Percentiles rank a stretch among this genome's conserved stretches.
Conservation (phyloP, 2,888 invertebrate genomes). For the Dolichomitus sp. region DNA sequence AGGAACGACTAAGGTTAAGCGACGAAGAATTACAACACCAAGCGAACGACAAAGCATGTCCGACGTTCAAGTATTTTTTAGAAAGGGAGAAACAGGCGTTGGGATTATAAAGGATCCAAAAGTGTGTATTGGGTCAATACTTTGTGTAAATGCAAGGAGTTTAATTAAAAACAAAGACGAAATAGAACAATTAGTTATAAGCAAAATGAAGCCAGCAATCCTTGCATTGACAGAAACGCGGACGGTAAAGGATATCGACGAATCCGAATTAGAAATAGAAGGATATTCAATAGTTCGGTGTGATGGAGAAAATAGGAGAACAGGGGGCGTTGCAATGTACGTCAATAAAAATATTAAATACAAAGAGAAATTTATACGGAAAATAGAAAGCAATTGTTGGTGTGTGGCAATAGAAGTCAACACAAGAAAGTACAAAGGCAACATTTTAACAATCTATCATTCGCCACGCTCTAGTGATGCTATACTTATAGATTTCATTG, state of each 20-base stretch:
- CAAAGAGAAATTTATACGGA: background rate
- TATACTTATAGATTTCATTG: constrained; percentile 8
- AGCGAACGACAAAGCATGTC: no score
- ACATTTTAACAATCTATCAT: constrained; percentile 23
- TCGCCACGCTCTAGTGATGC: constrained; percentile 16
- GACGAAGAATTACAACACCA: no score
- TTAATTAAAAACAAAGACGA: no score
- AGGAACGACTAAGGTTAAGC: no score
- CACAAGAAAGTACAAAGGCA: background rate
- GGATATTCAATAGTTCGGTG: constrained; percentile 50
- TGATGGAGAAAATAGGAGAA: constrained; percentile 40
- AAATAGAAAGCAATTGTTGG: constrained; percentile 24
- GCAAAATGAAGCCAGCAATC: constrained; percentile 33
- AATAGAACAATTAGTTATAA: constrained; percentile 5
- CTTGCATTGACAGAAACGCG: constrained; percentile 55
- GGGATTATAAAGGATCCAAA: no score
- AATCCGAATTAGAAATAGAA: constrained; percentile 17
- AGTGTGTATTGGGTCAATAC: no score
- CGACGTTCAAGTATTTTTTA: no score
- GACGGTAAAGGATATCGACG: constrained; percentile 43
- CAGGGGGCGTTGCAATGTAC: constrained; percentile 55
- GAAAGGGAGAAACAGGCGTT: no score
- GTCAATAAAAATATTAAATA: constrained; percentile 15
- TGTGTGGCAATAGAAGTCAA: constrained; percentile 13
- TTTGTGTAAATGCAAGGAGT: no score